phyloP scores from a whole-genome alignment of 2,888 invertebrate genomes.

The Xestia ashworthii region DNA sequence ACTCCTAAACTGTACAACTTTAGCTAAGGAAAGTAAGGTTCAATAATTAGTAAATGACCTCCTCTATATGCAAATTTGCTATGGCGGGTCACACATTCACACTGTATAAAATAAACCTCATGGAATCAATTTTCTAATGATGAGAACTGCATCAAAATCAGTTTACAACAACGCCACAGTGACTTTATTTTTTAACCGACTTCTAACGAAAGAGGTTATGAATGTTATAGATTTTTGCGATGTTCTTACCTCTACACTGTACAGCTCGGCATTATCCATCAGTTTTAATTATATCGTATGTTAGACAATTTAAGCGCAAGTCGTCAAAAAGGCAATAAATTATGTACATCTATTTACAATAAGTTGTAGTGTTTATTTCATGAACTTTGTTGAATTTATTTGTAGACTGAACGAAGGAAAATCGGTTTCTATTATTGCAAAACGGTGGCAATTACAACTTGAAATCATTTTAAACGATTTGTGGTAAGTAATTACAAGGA shows the following conservation, averaged over 20 bases:
- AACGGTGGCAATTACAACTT: constrained; percentile 2
- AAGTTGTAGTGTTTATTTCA: background rate
- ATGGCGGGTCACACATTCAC: no score
- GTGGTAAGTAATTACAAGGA: background rate
- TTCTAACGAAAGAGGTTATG: background rate
- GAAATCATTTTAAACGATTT: background rate
- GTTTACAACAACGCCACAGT: background rate
- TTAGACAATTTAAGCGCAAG: no score
- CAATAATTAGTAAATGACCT: no score
- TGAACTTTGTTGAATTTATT: background rate
- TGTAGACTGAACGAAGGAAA: constrained; percentile 23
- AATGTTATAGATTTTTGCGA: background rate
- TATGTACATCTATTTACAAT: background rate
- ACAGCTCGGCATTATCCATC: background rate
- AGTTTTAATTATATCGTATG: background rate
- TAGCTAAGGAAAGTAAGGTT: no score
- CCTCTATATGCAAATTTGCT: no score
- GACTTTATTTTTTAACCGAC: background rate
- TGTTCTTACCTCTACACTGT: background rate
- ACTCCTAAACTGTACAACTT: no score
- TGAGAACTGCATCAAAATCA: background rate
- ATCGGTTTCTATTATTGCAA: constrained; percentile 6
- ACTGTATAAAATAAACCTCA: no score
- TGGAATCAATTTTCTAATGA: background rate
- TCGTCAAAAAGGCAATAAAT: background rate